Base-by-base conservation (phyloP, 2,888 invertebrate genomes). In the Meloe dianella region DNA sequence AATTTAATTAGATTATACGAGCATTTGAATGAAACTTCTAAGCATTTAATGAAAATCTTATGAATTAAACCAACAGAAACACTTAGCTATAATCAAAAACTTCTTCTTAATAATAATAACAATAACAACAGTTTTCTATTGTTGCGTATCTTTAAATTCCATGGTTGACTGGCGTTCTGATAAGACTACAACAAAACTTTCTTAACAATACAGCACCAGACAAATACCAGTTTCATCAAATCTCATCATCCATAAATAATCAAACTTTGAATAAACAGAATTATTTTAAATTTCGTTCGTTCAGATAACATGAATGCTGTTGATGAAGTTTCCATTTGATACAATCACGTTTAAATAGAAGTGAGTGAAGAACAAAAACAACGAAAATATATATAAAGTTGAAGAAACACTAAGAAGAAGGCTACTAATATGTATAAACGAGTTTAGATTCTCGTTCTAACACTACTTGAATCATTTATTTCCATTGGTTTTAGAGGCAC, bases 391-490 rank as follows among this genome's bases (percentile, higher is more conserved):
- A 27, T 2, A 27, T 27, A 62, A 69, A 72, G 70, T 74, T 73
- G 73, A 72, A n/a, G n/a, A n/a, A n/a, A n/a, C n/a, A n/a, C n/a
- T n/a, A n/a, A n/a, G n/a, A n/a, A n/a, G n/a, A n/a, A n/a, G n/a
- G n/a, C n/a, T n/a, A n/a, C n/a, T n/a, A n/a, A n/a, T n/a, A n/a
- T n/a, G n/a, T 72, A 72, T 71, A 24, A 63, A 64, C 63, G 69
- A 72, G 69, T 69, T 74, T 66, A 17, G 67, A 68, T 72, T 47
- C 47, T 67, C 71, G 64, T 68, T 71, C 73, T 69, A n/a, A 3
- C 41, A 69, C 73, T 73, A 63, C 75, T 69, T 74, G 78, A 77
- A 77, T 78, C 79, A 79, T 80, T 80, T 78, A 79, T 79, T 77
- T 79, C 75, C 78, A 80, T 80, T 79, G 24, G 78, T 78, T 74